Evolutionary conservation across 2,113 vertebrate genomes (phyloP).

Genomic region (Junco hyemalis): DNA sequence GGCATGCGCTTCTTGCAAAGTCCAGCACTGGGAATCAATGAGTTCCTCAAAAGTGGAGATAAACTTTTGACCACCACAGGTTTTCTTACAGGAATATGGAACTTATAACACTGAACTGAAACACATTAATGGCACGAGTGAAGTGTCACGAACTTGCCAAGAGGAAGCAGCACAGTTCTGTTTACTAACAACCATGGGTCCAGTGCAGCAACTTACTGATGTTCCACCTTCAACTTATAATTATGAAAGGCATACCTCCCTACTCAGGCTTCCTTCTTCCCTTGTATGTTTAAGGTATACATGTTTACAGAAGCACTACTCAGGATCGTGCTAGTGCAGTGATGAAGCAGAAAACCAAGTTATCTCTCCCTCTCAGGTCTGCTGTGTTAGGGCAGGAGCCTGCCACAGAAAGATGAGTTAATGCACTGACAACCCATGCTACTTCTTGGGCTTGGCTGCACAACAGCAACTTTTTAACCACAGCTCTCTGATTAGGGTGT

Average conservation of each 20-base stretch:
- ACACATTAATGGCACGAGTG: neutral
- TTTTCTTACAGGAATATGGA: neutral
- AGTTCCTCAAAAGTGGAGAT: neutral
- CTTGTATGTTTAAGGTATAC: neutral
- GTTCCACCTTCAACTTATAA: neutral
- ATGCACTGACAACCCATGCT: neutral
- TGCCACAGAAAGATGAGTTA: neutral
- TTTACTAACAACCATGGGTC: neutral
- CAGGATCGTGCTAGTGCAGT: neutral
- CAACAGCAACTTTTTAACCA: neutral
- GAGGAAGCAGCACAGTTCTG: neutral
- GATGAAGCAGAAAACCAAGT: neutral
- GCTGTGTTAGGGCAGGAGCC: neutral
- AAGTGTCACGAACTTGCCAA: accelerated
- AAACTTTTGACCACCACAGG: neutral
- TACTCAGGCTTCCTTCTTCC: neutral
- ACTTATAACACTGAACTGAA: neutral
- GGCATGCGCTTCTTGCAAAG: neutral
- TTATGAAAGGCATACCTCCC: neutral
- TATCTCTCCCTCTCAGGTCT: neutral
- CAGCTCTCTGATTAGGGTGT: neutral
- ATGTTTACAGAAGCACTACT: neutral
- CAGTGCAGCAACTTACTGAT: neutral
- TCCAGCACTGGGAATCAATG: neutral
- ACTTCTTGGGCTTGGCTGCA: neutral